Evolutionary conservation across 1,140 invertebrate genomes (phyloP).

Genomic region (Papilio machaon): DNA sequence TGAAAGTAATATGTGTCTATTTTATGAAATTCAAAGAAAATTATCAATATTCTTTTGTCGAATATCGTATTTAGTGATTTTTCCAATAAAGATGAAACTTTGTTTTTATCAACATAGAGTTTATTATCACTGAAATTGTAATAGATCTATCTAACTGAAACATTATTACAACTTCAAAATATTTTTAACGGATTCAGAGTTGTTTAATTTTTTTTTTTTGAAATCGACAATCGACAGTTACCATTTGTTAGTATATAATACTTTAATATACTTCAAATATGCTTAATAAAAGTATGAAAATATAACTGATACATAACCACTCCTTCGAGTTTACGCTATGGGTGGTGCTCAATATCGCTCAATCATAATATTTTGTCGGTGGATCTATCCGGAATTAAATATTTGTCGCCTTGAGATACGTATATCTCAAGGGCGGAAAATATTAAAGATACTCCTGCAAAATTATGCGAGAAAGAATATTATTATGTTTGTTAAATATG

Average conservation of each 20-base stretch:
- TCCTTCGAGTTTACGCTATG: background rate
- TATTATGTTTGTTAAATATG: background rate
- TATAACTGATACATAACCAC: background rate
- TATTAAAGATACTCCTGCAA: background rate
- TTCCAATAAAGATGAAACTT: background rate
- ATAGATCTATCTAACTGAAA: too few species aligned
- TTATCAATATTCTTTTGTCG: background rate
- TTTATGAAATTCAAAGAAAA: background rate
- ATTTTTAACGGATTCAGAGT: too few species aligned
- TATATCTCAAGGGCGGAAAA: slow-evolving; percentile 22
- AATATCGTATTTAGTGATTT: too few species aligned
- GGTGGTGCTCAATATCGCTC: slow-evolving; percentile 21
- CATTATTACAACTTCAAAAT: too few species aligned
- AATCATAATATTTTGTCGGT: slow-evolving; percentile 17
- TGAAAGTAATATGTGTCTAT: background rate
- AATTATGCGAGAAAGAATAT: background rate
- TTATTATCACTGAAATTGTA: background rate
- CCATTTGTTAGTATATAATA: background rate
- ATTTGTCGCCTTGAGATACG: slow-evolving; percentile 21
- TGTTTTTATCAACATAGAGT: background rate
- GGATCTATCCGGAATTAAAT: slow-evolving; percentile 8
- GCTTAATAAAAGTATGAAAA: background rate
- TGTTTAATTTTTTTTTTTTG: background rate
- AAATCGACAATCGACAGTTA: background rate
- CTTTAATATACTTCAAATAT: background rate